These are phyloP conservation scores for Numenius arquata DNA, from an alignment of 2,113 vertebrate species.

Conservation along the genomic window DNA sequence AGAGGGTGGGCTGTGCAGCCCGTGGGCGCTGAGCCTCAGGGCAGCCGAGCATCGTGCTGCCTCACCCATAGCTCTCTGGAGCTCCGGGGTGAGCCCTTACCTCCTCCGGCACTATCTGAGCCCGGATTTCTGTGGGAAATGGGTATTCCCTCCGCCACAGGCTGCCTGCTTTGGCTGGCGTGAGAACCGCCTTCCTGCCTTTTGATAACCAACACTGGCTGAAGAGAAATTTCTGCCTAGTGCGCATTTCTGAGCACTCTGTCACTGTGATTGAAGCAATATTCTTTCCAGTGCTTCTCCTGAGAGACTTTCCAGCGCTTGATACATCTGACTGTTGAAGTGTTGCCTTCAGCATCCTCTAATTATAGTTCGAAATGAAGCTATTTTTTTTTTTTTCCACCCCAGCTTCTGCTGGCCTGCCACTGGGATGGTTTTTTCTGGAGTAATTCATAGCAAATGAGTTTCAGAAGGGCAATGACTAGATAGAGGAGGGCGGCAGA, in stretches of 20 bases:
- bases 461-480: constrained; percentile 18
- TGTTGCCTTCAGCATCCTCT: constrained; percentile 36
- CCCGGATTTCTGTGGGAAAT: not conserved
- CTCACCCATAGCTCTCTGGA: not conserved
- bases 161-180: not conserved
- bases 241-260: not conserved
- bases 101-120: not conserved
- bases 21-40: fast-evolving
- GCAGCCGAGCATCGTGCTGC: fast-evolving
- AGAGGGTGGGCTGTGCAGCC: not conserved
- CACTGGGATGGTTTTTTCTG: not conserved
- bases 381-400: not conserved
- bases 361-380: not conserved
- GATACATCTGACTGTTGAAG: constrained; percentile 9
- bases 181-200: not conserved
- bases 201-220: not conserved
- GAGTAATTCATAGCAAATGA: not conserved
- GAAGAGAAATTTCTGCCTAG: not conserved
- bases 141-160: not conserved
- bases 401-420: not conserved
- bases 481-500: not conserved
- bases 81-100: not conserved
- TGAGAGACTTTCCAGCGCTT: constrained; percentile 14
- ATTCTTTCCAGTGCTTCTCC: constrained; percentile 26
- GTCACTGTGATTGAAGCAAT: not conserved